A percentile compares a stretch with the other conserved stretches of the same genome.
phyloP scores from a whole-genome alignment of 23 tunicate genomes.

The Corella eumyota region DNA sequence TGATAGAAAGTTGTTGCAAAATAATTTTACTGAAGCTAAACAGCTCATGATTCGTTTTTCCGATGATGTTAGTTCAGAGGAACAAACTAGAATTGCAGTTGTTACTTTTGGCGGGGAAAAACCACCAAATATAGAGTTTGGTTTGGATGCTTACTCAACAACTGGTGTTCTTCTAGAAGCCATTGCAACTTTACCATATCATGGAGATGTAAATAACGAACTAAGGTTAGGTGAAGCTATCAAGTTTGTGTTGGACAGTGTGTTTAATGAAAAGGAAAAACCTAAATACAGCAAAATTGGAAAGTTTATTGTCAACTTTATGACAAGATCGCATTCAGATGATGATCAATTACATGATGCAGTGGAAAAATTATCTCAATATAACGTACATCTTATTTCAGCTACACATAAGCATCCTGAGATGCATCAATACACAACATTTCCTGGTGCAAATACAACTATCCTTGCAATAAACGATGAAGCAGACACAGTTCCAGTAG shows the following conservation, averaged over 20 bases:
- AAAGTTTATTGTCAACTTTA: slow-evolving; percentile 8
- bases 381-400: not conserved
- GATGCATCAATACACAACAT: too few relatives aligned
- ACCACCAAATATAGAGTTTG: slow-evolving; percentile 6
- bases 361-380: not conserved
- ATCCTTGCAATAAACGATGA: too few relatives aligned
- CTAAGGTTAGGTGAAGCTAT: not conserved
- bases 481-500: too few relatives aligned
- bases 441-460: too few relatives aligned
- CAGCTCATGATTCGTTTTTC: not conserved
- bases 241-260: not conserved
- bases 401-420: too few relatives aligned
- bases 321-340: not conserved
- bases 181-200: not conserved
- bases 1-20: slow-evolving; percentile 4
- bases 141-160: slow-evolving; percentile 3
- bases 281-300: not conserved
- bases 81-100: slow-evolving; percentile 7
- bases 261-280: not conserved
- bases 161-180: slow-evolving; percentile 5
- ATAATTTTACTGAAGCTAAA: not conserved
- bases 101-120: slow-evolving; percentile 10
- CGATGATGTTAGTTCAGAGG: slow-evolving; percentile 1
- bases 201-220: not conserved
- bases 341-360: not conserved